These are phyloP conservation scores for Tachysurus vachellii DNA, from an alignment of 2,113 vertebrate genomes.

Conservation along the genomic window DNA sequence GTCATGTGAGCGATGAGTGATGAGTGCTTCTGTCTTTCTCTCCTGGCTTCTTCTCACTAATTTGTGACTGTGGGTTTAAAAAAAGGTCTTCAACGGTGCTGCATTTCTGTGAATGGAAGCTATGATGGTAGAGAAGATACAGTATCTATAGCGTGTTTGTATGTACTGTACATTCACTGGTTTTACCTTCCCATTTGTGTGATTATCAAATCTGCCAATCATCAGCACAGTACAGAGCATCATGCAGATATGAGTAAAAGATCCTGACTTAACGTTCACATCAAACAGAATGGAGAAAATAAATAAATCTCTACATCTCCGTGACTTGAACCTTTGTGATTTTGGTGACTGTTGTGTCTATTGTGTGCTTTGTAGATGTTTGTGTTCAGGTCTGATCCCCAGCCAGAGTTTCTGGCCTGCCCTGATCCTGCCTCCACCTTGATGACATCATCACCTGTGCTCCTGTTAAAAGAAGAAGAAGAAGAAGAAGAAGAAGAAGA, in stretches of 20 bases:
- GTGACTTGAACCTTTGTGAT: background rate
- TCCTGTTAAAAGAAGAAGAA: too few species aligned
- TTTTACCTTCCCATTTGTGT: background rate
- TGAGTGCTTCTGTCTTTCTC: constrained; percentile 35
- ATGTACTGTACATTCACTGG: background rate
- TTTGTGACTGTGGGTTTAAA: background rate
- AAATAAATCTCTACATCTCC: too few species aligned
- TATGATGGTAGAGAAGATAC: background rate
- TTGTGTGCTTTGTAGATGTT: too few species aligned
- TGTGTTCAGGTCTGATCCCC: too few species aligned
- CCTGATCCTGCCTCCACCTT: too few species aligned
- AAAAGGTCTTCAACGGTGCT: background rate
- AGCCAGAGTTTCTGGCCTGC: too few species aligned
- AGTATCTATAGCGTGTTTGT: background rate
- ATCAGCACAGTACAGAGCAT: background rate
- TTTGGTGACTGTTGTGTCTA: background rate
- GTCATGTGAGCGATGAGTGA: constrained; percentile 48
- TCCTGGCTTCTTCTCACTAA: background rate
- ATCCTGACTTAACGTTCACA: background rate
- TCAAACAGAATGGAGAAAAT: background rate
- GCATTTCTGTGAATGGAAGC: background rate
- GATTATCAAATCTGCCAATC: background rate
- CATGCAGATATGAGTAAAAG: too few species aligned
- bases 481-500: too few species aligned
- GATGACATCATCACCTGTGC: too few species aligned